A percentile compares a stretch with the other conserved stretches of the same genome.
Conservation (phyloP, 1,140 invertebrate species). For the Drosophila bocqueti region DNA sequence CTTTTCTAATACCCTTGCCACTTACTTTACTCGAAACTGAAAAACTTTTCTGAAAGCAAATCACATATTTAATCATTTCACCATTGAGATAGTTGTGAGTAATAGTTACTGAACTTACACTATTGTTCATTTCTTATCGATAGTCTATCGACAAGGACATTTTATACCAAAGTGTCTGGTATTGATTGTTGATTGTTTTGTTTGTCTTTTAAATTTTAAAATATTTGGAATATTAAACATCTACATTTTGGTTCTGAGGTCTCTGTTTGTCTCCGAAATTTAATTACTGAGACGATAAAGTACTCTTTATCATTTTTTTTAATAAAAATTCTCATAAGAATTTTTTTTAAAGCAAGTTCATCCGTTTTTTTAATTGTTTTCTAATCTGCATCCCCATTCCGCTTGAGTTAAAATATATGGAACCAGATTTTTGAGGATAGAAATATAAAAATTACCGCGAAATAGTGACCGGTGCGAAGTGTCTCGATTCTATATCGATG, state of each 20-base stretch:
- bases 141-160: neutral
- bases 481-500: neutral
- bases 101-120: neutral
- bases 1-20: no score
- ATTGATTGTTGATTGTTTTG: neutral
- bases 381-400: neutral
- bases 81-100: neutral
- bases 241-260: neutral
- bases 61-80: neutral
- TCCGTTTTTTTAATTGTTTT: neutral
- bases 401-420: neutral
- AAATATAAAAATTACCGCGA: neutral
- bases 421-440: neutral
- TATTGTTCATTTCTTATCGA: neutral
- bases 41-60: neutral
- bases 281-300: neutral
- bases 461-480: constrained; percentile 9
- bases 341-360: neutral
- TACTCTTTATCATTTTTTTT: neutral
- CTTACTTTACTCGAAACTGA: neutral
- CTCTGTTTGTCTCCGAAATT: neutral
- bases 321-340: neutral
- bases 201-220: neutral
- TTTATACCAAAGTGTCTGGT: neutral
- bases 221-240: neutral